phyloP scores from a whole-genome alignment of 2,888 invertebrate species.

The Drepanosiphum platanoidis region DNA sequence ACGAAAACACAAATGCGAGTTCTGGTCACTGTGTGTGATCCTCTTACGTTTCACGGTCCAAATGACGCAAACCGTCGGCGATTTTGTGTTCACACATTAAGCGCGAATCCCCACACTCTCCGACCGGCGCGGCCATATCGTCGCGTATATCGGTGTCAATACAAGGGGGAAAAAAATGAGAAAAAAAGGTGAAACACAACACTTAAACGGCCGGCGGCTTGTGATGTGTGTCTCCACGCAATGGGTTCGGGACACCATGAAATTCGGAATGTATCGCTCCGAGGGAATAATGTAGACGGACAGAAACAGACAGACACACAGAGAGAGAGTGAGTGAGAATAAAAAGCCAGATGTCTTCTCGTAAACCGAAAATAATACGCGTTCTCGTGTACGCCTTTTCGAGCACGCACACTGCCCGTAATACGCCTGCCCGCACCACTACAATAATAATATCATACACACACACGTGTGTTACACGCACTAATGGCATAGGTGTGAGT shows the following conservation, averaged over 20 bases:
- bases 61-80: constrained; percentile 37
- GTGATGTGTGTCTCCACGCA: constrained; percentile 17
- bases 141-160: too few species aligned
- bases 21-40: constrained; percentile 50
- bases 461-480: neutral
- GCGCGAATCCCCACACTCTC: constrained; percentile 42
- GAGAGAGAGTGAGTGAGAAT: constrained; percentile 2
- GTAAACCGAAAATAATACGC: constrained; percentile 47
- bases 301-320: too few species aligned
- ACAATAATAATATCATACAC: neutral
- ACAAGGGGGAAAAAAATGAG: neutral
- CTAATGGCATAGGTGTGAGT: constrained; percentile 60
- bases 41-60: constrained; percentile 60
- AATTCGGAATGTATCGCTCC: constrained; percentile 31
- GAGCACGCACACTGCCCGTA: constrained; percentile 12
- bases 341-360: constrained; percentile 57
- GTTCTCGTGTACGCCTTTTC: constrained; percentile 32
- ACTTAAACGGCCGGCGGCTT: neutral
- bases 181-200: constrained; percentile 25
- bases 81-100: constrained; percentile 51
- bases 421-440: neutral
- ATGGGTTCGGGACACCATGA: constrained; percentile 59
- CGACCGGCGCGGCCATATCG: neutral
- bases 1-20: neutral
- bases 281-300: neutral